Percentiles rank a stretch among this genome's conserved stretches.
These are phyloP conservation scores for Paralinhomoeus sp. DNA, from an alignment of 2,888 invertebrate genomes.

Conservation along the genomic window DNA sequence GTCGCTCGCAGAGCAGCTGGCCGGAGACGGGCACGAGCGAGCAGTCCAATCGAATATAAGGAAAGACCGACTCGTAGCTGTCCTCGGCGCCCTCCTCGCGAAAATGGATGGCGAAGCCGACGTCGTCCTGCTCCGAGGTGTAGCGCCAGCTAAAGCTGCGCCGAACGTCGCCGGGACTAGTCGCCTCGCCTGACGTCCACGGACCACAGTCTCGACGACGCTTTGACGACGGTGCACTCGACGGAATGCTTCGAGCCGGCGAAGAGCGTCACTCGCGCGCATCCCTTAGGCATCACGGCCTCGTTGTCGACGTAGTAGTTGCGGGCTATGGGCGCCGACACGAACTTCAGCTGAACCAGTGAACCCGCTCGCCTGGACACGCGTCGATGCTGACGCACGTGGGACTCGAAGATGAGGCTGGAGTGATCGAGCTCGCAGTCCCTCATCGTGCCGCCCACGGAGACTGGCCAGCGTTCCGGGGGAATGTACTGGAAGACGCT, in stretches of 20 bases:
- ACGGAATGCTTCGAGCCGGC: slow-evolving; percentile 24
- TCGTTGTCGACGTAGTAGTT: slow-evolving; percentile 17
- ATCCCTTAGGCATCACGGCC: slow-evolving; percentile 18
- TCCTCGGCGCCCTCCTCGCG: slow-evolving; percentile 8
- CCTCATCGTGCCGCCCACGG: slow-evolving; percentile 19
- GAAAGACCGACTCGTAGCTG: slow-evolving; percentile 19
- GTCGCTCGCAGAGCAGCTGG: slow-evolving; percentile 12
- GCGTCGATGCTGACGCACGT: too few species aligned
- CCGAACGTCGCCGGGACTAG: too few species aligned
- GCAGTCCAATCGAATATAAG: slow-evolving; percentile 23
- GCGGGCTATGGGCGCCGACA: slow-evolving; percentile 21
- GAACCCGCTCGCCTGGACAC: too few species aligned
- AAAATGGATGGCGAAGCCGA: slow-evolving; percentile 21
- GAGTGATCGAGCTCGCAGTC: slow-evolving; percentile 15
- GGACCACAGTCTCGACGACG: slow-evolving; percentile 9
- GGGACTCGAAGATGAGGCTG: too few species aligned
- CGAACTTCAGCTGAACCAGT: slow-evolving; percentile 10
- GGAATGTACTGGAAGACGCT: neutral
- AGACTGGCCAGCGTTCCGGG: slow-evolving; percentile 17
- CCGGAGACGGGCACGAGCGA: slow-evolving; percentile 21
- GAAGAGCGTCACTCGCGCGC: slow-evolving; percentile 22
- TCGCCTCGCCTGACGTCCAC: too few species aligned
- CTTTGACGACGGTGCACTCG: slow-evolving; percentile 17
- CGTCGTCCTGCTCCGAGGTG: slow-evolving; percentile 22
- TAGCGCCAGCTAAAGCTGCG: slow-evolving; percentile 18